Conservation (phyloP, 1,140 invertebrate species). For the Galleria mellonella region DNA sequence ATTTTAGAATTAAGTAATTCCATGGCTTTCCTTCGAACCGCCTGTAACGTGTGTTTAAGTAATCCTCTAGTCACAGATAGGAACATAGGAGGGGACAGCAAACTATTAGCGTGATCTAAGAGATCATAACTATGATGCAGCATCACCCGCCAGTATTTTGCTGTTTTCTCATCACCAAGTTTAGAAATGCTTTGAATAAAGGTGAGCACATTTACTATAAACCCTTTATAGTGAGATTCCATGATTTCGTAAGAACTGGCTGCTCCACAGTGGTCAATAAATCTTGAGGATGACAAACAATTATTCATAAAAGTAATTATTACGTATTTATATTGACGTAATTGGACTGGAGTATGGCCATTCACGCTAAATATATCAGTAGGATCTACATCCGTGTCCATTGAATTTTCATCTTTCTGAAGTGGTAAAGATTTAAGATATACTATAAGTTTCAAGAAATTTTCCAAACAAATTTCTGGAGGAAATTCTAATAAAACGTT, state of each 20-base stretch:
- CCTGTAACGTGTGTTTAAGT: conserved; percentile 79
- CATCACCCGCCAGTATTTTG: conserved; percentile 88
- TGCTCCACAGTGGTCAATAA: conserved; percentile 79
- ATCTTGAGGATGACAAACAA: conserved; percentile 79
- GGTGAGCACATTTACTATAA: conserved; percentile 80
- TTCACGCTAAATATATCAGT: conserved; percentile 81
- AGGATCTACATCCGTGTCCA: conserved; percentile 43
- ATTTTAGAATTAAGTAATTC: conserved; percentile 89
- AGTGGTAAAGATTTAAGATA: conserved; percentile 81
- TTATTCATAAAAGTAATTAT: conserved; percentile 81
- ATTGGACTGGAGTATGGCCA: conserved; percentile 80
- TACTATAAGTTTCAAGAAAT: conserved; percentile 79
- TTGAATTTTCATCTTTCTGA: conserved; percentile 72
- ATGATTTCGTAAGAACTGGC: conserved; percentile 69
- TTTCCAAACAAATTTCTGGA: conserved; percentile 77
- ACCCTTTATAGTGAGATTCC: conserved; percentile 77
- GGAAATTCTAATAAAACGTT: conserved; percentile 80
- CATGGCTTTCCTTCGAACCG: conserved; percentile 86
- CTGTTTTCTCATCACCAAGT: conserved; percentile 76
- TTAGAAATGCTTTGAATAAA: conserved; percentile 80
- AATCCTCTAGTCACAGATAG: conserved; percentile 83
- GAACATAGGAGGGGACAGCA: conserved; percentile 86
- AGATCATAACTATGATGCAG: conserved; percentile 85
- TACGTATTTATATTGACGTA: conserved; percentile 88
- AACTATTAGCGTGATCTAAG: conserved; percentile 83